A percentile compares a stretch with the other conserved stretches of the same genome.
These are phyloP conservation scores for Ceratotherium simum DNA, from an alignment of 2,113 vertebrate genomes.

Conservation along the genomic window DNA sequence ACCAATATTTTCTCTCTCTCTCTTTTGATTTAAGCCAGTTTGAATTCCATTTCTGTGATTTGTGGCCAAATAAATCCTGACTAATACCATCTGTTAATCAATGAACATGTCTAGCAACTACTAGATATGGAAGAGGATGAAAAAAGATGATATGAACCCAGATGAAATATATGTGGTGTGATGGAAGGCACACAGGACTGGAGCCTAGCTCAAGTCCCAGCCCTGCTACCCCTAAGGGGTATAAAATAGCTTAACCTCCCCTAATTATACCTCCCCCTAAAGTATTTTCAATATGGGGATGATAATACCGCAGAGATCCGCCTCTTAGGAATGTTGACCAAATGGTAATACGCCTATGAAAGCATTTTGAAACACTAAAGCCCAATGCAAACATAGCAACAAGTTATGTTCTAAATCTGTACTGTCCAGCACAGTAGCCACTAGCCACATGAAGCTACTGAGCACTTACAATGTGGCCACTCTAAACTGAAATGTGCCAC, in stretches of 20 bases:
- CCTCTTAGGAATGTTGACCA: neutral
- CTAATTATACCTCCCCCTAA: neutral
- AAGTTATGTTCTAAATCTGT: neutral
- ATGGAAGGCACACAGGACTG: neutral
- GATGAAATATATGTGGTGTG: neutral
- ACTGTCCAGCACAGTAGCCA: neutral
- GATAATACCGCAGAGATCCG: neutral
- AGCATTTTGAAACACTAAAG: neutral
- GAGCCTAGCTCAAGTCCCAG: neutral
- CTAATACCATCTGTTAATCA: neutral
- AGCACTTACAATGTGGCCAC: fast-evolving
- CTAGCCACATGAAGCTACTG: neutral
- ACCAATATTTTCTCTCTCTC: neutral
- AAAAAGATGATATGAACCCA: neutral
- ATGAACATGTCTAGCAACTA: neutral
- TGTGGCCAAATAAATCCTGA: neutral
- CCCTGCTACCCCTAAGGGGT: too few species aligned
- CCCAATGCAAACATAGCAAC: neutral
- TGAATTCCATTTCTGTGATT: neutral
- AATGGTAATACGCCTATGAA: neutral
- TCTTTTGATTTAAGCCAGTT: neutral
- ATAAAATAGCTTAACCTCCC: neutral
- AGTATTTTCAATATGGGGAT: neutral
- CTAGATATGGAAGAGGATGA: neutral
- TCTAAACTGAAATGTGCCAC: too few species aligned